Base-by-base conservation (phyloP, 1,140 invertebrate species). In the Drosophila gunungcola region DNA sequence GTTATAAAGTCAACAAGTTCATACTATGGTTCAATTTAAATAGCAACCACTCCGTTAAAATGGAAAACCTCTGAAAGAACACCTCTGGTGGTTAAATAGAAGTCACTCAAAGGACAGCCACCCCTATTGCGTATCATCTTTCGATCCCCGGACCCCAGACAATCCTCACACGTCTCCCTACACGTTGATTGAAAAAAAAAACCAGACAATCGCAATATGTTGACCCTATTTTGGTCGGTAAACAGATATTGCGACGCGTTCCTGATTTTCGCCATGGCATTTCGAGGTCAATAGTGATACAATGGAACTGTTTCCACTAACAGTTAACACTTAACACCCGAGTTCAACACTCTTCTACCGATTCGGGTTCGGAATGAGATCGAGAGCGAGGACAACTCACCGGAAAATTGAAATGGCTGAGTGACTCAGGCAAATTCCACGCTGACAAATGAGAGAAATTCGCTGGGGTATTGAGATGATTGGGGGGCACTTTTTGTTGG, bases 391-490 rank as follows among this genome's bases (percentile, higher is more conserved):
- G 56, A 60, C 56, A 55, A 85, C 84, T 89, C 16, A 89, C 84
- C 84, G 77, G 80, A 80, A 90, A 89, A 90, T 85, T 69, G 73
- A 51, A 65, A 75, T 72, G 65, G 73, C 54, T 45, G n/a, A 42
- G 69, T 89, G 85, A 89, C 43, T 90, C 85, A 90, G 78, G 48
- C 52, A 61, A 73, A 70, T 46, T 63, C 41, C 48, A 49, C 67
- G 36, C 38, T 64, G 55, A 53, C 52, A 55, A 32, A 46, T 57
- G 52, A 61, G 68, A 36, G 69, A 72, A 75, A 76, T 62, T 78
- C 64, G 36, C 32, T 43, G 48, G 53, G 39, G 27, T 53, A 36
- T 64, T 52, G 6, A 56, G 34, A 21, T 43, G 60, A 38, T 53
- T 21, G 42, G 58, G 61, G 61, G 45, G 27, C 45, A 75, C 56